Evolutionary conservation across 2,113 vertebrate genomes (phyloP).

Genomic region (Hippoglossus stenolepis): DNA sequence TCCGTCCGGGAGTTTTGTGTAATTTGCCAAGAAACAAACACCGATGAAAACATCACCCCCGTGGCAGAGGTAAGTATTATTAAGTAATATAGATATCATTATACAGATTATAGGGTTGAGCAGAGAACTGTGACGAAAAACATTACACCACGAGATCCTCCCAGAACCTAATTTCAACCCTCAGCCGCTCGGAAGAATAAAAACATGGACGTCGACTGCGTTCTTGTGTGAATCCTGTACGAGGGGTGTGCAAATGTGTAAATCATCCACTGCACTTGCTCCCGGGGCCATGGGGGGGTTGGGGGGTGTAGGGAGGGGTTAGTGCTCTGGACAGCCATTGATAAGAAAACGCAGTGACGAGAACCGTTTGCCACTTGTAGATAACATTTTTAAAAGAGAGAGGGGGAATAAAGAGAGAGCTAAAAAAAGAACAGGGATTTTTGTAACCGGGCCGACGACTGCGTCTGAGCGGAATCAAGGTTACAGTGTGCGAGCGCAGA

Average conservation of each 20-base stretch:
- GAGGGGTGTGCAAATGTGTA: constrained; percentile 15
- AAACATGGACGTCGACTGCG: background rate
- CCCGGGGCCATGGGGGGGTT: constrained; percentile 5
- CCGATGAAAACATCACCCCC: too few species aligned
- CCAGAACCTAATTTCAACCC: constrained; percentile 3
- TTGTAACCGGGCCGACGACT: constrained; percentile 32
- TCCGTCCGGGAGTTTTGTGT: too few species aligned
- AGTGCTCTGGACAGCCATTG: constrained; percentile 61
- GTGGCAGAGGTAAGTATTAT: too few species aligned
- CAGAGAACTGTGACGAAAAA: constrained; percentile 22
- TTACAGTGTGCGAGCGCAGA: constrained; percentile 43
- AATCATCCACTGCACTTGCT: constrained; percentile 7
- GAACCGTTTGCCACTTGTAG: constrained; percentile 60
- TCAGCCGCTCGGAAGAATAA: constrained; percentile 1
- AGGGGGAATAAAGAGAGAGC: background rate
- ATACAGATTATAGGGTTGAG: too few species aligned
- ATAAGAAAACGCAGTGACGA: constrained; percentile 56
- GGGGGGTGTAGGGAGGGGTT: constrained; percentile 26
- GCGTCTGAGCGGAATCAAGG: constrained; percentile 60
- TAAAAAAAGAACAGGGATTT: constrained; percentile 27
- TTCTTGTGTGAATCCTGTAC: background rate
- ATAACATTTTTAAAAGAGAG: constrained; percentile 56
- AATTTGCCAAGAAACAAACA: too few species aligned
- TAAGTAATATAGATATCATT: too few species aligned
- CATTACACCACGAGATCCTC: background rate